Evolutionary conservation across 2,797 vertebrate species (phyloP), one percentile per base, ranked within the genome.

Genomic region (Syndactyla subalaris): DNA sequence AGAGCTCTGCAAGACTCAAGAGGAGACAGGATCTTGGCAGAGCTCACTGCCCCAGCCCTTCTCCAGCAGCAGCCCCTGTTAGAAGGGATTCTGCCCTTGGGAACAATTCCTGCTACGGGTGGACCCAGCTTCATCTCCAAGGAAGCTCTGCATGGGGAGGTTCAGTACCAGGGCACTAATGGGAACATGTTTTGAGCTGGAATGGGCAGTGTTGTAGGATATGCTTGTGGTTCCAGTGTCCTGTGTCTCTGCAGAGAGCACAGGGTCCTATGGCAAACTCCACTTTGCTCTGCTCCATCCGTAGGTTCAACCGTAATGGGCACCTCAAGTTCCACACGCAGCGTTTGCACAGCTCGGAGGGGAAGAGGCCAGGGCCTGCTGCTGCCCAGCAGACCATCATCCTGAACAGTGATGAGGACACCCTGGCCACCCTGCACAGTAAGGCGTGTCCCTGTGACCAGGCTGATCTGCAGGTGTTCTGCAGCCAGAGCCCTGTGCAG

Each of bases 251-350:
- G 59, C 66, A 43, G 52, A 21, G 34, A 36, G 43, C 41, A 10
- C 15, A 13, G 18, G 27, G 12, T 36, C 26, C 27, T 12, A 0
- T 43, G 46, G 45, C 36, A 67, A 27, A 5, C 20, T 45, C 30
- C 38, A 39, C 12, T 26, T 22, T 2, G 0, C 59, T 55, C 30
- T 57, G 6, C 29, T 91, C 32, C 24, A 85, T 55, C 32, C 0
- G 0, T 93, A 99, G 99, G 95, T 99, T 99, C 98, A 99, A 99
- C 97, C 99, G 99, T 38, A 99, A 99, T 0, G 99, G 99, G 23
- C 99, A 99, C 96, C 98, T 99, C 75, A 99, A 99, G 97, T 99
- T 99, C 97, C 99, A 99, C 96, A 99, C 98, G 97, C 99, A 99
- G 96, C 98, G 99, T 80, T 98, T 99, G 82, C 99, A 99, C 97